phyloP scores from a whole-genome alignment of 2,888 invertebrate genomes.

The Heteromyza rotundicornis region DNA sequence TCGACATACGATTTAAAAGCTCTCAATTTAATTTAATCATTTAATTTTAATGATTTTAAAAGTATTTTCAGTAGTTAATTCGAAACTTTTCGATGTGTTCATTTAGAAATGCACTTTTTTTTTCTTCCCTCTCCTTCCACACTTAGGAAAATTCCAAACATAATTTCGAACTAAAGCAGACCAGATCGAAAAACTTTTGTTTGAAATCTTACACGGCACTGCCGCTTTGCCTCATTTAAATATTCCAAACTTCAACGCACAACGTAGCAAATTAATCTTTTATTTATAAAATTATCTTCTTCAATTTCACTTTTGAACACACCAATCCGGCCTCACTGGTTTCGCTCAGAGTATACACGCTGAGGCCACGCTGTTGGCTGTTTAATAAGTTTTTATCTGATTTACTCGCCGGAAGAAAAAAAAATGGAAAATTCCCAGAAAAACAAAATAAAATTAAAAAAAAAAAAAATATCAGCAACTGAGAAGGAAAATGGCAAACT shows the following conservation, averaged over 20 bases:
- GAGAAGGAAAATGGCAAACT: neutral
- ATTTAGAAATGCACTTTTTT: too few species aligned
- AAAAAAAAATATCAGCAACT: neutral
- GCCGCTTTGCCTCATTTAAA: neutral
- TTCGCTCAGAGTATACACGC: neutral
- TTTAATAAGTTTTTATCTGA: constrained; percentile 3
- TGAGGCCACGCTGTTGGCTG: neutral
- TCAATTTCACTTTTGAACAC: neutral
- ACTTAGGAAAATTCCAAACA: too few species aligned
- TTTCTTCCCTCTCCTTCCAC: too few species aligned
- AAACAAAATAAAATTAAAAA: neutral
- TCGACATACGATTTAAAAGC: too few species aligned
- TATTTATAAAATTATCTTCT: constrained; percentile 4
- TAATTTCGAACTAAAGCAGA: too few species aligned
- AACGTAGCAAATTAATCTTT: neutral
- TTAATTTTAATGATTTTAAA: too few species aligned
- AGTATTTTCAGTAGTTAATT: too few species aligned
- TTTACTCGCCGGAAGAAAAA: neutral
- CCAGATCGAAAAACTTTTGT: too few species aligned
- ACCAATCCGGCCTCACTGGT: neutral
- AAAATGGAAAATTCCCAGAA: neutral
- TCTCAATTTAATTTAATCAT: too few species aligned
- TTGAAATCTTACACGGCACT: neutral
- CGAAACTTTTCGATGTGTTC: too few species aligned
- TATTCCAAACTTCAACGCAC: neutral